Percentiles rank a stretch among this genome's conserved stretches.
Evolutionary conservation across 2,888 invertebrate genomes (phyloP).

Genomic region (Amphiduros pacificus): DNA sequence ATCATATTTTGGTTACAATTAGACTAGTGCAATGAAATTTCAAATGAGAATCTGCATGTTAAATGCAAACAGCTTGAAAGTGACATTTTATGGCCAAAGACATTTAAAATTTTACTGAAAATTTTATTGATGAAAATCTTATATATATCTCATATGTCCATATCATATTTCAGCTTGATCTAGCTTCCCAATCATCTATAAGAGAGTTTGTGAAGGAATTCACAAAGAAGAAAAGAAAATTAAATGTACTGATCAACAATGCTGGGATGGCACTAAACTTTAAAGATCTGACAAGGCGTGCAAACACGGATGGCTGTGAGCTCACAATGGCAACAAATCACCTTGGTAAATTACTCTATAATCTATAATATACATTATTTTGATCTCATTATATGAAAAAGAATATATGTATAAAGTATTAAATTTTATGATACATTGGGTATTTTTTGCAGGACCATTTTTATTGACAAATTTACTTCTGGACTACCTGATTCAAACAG

Average conservation of each 20-base stretch:
- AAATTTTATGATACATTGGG: neutral
- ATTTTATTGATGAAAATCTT: neutral
- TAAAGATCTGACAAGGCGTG: conserved; percentile 25
- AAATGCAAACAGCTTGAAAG: too few species aligned
- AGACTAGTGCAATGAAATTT: too few species aligned
- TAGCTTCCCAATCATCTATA: conserved; percentile 29
- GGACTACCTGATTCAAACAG: conserved; percentile 31
- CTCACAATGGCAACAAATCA: conserved; percentile 35
- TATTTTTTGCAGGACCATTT: conserved; percentile 28
- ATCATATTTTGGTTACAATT: too few species aligned
- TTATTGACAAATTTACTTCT: conserved; percentile 31
- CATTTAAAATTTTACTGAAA: too few species aligned
- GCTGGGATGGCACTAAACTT: conserved; percentile 29
- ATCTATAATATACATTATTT: neutral
- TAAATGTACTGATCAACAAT: conserved; percentile 33
- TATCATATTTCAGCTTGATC: conserved; percentile 26
- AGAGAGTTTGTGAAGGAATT: conserved; percentile 32
- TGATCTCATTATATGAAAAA: neutral
- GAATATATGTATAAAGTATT: neutral
- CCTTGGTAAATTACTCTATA: conserved; percentile 26
- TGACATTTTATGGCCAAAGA: too few species aligned
- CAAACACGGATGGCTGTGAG: conserved; percentile 29
- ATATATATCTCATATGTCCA: neutral
- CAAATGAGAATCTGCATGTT: too few species aligned
- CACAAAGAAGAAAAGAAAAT: conserved; percentile 29